Percentiles rank a stretch among this genome's conserved stretches.
Conservation (phyloP, 2,113 vertebrate species). For the Barbus barbus region DNA sequence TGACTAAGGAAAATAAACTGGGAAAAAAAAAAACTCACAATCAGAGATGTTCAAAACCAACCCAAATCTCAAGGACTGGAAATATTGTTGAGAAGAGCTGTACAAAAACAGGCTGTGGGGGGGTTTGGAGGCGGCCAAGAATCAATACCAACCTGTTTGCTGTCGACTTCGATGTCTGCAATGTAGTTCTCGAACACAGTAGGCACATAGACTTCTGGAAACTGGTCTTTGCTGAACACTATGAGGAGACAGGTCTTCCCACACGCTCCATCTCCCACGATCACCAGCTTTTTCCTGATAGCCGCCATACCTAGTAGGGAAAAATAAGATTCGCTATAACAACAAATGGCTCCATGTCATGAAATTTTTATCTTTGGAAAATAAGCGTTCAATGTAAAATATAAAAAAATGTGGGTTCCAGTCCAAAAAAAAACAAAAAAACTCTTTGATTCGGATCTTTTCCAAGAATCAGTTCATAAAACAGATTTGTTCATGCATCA, state of each 20-base stretch:
- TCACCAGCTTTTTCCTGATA: constrained; percentile 97
- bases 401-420: not conserved
- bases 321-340: constrained; percentile 1
- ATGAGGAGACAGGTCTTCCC: constrained; percentile 76
- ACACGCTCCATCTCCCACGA: constrained; percentile 91
- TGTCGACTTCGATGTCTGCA: constrained; percentile 94
- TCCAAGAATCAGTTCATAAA: not conserved
- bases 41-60: not conserved
- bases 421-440: not conserved
- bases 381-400: too few species aligned
- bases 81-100: not conserved
- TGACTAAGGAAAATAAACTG: not conserved
- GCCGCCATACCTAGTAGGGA: constrained; percentile 84
- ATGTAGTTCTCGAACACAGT: constrained; percentile 99
- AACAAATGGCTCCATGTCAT: too few species aligned
- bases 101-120: not conserved
- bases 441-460: not conserved
- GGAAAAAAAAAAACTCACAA: not conserved
- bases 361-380: too few species aligned
- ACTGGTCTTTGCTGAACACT: constrained; percentile 98
- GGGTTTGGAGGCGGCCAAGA: not conserved
- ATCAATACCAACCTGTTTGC: constrained; percentile 86
- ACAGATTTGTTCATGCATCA: not conserved
- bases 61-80: not conserved
- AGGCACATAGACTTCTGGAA: constrained; percentile 96